Percentiles rank a stretch among this genome's conserved stretches.
Conservation (phyloP, 2,888 invertebrate species). For the Cerastis rubricosa region DNA sequence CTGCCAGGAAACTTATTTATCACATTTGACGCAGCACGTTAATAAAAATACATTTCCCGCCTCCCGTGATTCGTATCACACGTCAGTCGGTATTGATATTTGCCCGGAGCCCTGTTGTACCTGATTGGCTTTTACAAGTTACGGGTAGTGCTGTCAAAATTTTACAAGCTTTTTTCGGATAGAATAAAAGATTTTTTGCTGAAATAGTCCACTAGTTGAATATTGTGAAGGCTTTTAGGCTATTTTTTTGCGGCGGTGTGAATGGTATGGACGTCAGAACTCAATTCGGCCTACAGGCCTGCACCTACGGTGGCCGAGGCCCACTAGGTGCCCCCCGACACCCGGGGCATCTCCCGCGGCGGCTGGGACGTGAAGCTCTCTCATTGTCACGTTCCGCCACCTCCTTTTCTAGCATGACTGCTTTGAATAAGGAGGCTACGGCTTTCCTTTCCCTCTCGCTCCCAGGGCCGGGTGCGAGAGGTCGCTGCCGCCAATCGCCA, state of each 20-base stretch:
- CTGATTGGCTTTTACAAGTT: conserved; percentile 85
- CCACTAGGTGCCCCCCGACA: no score
- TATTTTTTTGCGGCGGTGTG: conserved; percentile 2
- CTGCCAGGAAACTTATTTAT: conserved; percentile 22
- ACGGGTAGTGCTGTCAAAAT: conserved; percentile 75
- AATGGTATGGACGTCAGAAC: no score
- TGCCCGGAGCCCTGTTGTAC: conserved; percentile 76
- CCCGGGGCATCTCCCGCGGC: no score
- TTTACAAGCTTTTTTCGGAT: conserved; percentile 18
- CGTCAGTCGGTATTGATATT: conserved; percentile 81
- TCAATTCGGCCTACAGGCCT: no score
- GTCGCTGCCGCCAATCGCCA: no score
- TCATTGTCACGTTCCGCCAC: no score
- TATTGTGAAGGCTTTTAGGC: conserved; percentile 19
- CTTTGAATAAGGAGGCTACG: no score
- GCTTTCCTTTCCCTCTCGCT: no score
- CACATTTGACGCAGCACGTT: conserved; percentile 62
- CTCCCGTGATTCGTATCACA: conserved; percentile 75
- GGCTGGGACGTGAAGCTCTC: no score
- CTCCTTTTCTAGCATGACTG: no score
- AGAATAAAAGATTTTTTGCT: conserved; percentile 26
- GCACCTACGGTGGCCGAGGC: no score
- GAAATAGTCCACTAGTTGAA: conserved; percentile 25
- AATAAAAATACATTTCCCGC: conserved; percentile 78
- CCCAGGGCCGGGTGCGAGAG: no score